Evolutionary conservation across 1,140 invertebrate genomes (phyloP).

Genomic region (Pseudomyrmex dendroicus): DNA sequence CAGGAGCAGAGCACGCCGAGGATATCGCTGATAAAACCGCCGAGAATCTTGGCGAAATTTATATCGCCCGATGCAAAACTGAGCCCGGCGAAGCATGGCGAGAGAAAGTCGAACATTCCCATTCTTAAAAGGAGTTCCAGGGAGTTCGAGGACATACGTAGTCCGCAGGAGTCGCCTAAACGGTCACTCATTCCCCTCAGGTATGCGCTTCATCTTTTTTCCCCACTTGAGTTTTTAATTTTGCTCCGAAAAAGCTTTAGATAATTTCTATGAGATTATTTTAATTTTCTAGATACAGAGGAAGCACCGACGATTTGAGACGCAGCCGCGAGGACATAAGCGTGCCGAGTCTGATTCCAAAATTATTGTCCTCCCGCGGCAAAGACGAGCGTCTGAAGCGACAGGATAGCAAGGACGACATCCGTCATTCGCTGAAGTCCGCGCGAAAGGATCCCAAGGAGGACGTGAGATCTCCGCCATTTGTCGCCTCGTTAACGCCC

Average conservation of each 20-base stretch:
- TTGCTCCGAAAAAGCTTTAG: too few relatives aligned
- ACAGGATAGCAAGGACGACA: constrained; percentile 81
- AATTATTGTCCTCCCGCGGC: constrained; percentile 76
- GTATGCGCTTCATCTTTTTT: constrained; percentile 53
- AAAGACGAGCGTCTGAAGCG: constrained; percentile 80
- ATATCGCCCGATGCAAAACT: constrained; percentile 74
- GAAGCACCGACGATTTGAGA: constrained; percentile 82
- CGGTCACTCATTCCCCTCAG: constrained; percentile 83
- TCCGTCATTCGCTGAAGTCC: constrained; percentile 58
- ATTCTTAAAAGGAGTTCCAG: constrained; percentile 81
- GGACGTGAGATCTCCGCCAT: constrained; percentile 11
- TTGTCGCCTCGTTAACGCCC: background rate
- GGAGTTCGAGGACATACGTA: constrained; percentile 83
- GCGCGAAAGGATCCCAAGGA: constrained; percentile 65
- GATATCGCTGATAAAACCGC: constrained; percentile 77
- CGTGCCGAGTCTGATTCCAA: constrained; percentile 82
- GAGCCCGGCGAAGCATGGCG: constrained; percentile 75
- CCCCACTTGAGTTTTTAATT: too few relatives aligned
- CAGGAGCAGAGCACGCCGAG: constrained; percentile 52
- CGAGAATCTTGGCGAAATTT: constrained; percentile 75
- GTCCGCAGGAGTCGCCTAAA: constrained; percentile 81
- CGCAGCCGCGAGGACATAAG: constrained; percentile 82
- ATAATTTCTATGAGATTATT: background rate
- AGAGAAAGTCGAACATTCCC: constrained; percentile 82
- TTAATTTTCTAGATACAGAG: constrained; percentile 74